These are phyloP conservation scores for Strongylocentrotus purpuratus DNA, from an alignment of 35 echinoderm and acorn worm species.

Conservation along the genomic window DNA sequence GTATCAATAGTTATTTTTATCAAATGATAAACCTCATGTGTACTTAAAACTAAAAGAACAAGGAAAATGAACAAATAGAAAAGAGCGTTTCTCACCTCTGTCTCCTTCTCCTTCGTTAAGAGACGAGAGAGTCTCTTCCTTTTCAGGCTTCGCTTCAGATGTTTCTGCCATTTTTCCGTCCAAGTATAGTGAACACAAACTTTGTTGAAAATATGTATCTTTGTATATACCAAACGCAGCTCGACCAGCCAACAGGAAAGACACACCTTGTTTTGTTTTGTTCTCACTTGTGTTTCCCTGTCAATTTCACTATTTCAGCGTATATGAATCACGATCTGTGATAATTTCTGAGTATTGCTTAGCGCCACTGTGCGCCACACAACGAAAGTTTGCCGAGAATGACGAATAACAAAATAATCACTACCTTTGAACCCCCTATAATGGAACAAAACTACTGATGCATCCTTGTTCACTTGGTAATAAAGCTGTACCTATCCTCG, in stretches of 20 bases:
- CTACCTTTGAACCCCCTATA: background rate
- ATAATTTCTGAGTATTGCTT: too few relatives aligned
- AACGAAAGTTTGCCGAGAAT: too few relatives aligned
- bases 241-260: background rate
- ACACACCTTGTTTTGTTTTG: background rate
- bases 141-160: background rate
- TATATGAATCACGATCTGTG: too few relatives aligned
- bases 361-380: too few relatives aligned
- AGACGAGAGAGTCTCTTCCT: background rate
- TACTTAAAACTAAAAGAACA: background rate
- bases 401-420: background rate
- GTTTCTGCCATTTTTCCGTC: background rate
- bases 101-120: background rate
- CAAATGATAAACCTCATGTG: too few relatives aligned
- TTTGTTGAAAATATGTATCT: background rate
- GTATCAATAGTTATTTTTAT: too few relatives aligned
- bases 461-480: too few relatives aligned
- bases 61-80: background rate
- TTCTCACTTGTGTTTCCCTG: too few relatives aligned
- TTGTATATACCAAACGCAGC: background rate
- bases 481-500: too few relatives aligned
- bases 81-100: background rate
- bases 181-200: background rate
- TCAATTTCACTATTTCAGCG: too few relatives aligned
- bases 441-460: too few relatives aligned